Base-by-base conservation (phyloP, 2,113 vertebrate genomes). In the Pithys albifrons region DNA sequence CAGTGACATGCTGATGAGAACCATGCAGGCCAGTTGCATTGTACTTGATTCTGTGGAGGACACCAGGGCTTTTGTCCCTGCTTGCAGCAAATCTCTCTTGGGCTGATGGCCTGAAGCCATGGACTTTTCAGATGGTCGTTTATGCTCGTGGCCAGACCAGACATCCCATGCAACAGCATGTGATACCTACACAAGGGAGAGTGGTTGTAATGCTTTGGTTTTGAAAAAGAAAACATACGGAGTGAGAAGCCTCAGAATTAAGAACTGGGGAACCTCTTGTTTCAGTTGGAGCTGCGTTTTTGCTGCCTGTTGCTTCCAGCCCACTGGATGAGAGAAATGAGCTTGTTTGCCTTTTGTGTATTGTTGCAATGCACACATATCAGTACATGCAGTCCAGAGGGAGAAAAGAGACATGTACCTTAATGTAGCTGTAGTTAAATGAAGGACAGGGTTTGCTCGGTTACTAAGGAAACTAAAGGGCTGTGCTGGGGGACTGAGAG, bases 281-380 rank as follows among this genome's bases (percentile, higher is more conserved):
- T 94, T 93, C 57, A 23, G 24, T 3, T 57, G 65, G 43, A 73
- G 80, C 27, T 75, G 13, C 9, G 5, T 78, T 94, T 91, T 75
- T 82, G 37, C 74, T 82, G 76, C 54, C 75, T 83, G 33, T 52
- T 93, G 22, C 19, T 95, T 61, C 52, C 80, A 89, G 64, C 64
- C 51, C 86, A 25, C 66, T 62, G 62, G 49, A 85, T 49, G 39
- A 73, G 67, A 81, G 78, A 87, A 91, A 92, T 33, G n/a, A 93
- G 7, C 46, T 82, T 46, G 55, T 54, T 80, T 78, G 27, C 55
- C 66, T 84, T 65, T 3, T 67, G 62, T 57, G 27, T 54, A 4
- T 82, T 82, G 71, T 66, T 82, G 74, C 78, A 89, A 58, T 66
- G 67, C 77, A 59, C 39, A 29, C 0, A 0, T 35, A 51, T 27